Conservation (phyloP, 2,888 invertebrate genomes). For the Elmis aenea region DNA sequence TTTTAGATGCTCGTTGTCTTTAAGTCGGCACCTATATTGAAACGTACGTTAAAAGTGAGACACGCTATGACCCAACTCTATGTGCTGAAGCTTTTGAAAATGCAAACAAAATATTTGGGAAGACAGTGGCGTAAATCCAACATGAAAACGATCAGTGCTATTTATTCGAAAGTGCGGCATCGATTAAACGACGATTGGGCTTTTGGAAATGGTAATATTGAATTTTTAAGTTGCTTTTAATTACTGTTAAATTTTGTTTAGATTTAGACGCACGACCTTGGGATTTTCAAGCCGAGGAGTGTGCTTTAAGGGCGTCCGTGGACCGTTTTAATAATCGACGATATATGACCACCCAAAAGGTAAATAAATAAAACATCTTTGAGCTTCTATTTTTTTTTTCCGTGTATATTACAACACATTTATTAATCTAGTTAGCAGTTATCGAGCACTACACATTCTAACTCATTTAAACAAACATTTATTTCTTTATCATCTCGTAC, state of each 20-base stretch:
- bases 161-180: constrained; percentile 95
- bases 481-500: too few relatives aligned
- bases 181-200: constrained; percentile 99
- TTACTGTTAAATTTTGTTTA: constrained; percentile 28
- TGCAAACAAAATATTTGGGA: constrained; percentile 99
- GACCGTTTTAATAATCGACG: constrained; percentile 94
- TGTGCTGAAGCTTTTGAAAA: constrained; percentile 94
- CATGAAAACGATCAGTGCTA: constrained; percentile 99
- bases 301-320: constrained; percentile 86
- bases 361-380: too few relatives aligned
- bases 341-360: constrained; percentile 51
- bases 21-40: constrained; percentile 97
- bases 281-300: constrained; percentile 98
- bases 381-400: too few relatives aligned
- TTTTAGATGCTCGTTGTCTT: constrained; percentile 92
- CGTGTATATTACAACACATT: too few relatives aligned
- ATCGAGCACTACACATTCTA: too few relatives aligned
- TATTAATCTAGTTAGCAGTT: too few relatives aligned
- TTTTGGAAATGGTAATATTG: constrained; percentile 79
- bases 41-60: constrained; percentile 90
- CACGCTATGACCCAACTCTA: constrained; percentile 98
- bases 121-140: constrained; percentile 99
- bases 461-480: too few relatives aligned
- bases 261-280: constrained; percentile 95
- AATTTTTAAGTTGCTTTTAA: constrained; percentile 1